Percentiles rank a stretch among this genome's conserved stretches.
Conservation (phyloP, 2,888 invertebrate genomes). For the Oxytorus armatus region DNA sequence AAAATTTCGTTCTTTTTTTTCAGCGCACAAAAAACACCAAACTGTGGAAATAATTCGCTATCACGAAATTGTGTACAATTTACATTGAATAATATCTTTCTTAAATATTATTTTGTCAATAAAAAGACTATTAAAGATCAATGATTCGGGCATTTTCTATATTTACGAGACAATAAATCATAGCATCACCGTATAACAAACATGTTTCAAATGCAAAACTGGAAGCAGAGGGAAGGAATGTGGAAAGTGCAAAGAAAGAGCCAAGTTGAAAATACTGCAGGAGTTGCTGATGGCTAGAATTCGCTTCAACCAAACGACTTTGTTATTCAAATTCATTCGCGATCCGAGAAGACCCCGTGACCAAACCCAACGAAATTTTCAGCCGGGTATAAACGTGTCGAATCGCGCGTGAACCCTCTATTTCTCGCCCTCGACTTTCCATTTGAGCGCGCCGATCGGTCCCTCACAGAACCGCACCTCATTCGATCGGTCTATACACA, state of each 20-base stretch:
- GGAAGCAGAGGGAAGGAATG: neutral
- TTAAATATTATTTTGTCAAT: too few species aligned
- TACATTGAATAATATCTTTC: too few species aligned
- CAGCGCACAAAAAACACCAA: too few species aligned
- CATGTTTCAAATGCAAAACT: neutral
- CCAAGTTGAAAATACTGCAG: constrained; percentile 3
- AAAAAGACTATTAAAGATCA: too few species aligned
- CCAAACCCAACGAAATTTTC: constrained; percentile 39
- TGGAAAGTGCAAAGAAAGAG: neutral
- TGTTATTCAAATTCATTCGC: constrained; percentile 81
- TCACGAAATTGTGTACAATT: too few species aligned
- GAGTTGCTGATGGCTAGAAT: constrained; percentile 23
- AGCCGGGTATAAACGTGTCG: constrained; percentile 28
- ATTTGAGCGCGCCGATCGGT: constrained; percentile 29
- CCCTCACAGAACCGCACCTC: constrained; percentile 20
- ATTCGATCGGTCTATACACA: constrained; percentile 7
- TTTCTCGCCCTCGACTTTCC: constrained; percentile 48
- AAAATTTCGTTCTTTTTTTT: too few species aligned
- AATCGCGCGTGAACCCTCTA: constrained; percentile 44
- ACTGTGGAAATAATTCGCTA: too few species aligned
- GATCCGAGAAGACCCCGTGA: constrained; percentile 33
- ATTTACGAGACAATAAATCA: too few species aligned
- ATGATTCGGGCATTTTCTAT: too few species aligned
- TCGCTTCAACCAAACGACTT: constrained; percentile 71
- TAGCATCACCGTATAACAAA: too few species aligned